phyloP scores from a whole-genome alignment of 37 sponge, comb jelly and placozoan species.

The Tethya wilhelma region DNA sequence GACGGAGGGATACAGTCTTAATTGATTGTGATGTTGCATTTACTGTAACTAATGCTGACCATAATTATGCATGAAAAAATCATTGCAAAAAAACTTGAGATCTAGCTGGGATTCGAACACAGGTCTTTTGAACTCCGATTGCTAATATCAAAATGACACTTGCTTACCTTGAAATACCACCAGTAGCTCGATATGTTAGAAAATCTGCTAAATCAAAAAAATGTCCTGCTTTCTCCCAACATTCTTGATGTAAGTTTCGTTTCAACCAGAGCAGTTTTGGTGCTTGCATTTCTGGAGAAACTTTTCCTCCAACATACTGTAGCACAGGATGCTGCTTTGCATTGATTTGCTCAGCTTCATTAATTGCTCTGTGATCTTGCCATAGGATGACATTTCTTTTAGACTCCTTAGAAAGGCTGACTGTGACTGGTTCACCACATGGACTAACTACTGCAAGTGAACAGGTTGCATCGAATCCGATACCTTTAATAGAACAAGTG shows the following conservation, averaged over 20 bases:
- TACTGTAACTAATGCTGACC: too few species aligned
- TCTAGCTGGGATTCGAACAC: too few species aligned
- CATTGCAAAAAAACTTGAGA: too few species aligned
- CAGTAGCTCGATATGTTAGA: slow-evolving; percentile 82
- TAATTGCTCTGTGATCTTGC: slow-evolving; percentile 86
- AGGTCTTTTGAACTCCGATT: too few species aligned
- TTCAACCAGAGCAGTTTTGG: slow-evolving; percentile 94
- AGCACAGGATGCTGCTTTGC: slow-evolving; percentile 58
- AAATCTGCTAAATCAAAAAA: slow-evolving; percentile 91
- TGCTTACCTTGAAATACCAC: slow-evolving; percentile 42
- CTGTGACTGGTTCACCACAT: slow-evolving; percentile 63
- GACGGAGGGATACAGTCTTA: too few species aligned
- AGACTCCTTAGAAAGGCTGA: slow-evolving; percentile 45
- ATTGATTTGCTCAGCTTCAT: slow-evolving; percentile 75
- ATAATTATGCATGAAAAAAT: too few species aligned
- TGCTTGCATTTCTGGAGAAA: slow-evolving; percentile 90
- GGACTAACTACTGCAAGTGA: slow-evolving; percentile 72
- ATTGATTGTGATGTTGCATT: too few species aligned
- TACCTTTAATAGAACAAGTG: slow-evolving; percentile 41
- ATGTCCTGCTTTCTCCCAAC: slow-evolving; percentile 81
- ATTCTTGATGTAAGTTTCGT: slow-evolving; percentile 48
- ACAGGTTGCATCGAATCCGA: slow-evolving; percentile 90
- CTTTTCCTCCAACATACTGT: slow-evolving; percentile 74
- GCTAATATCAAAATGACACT: not conserved
- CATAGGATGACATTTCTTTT: slow-evolving; percentile 79